These are phyloP conservation scores for Macroglossus sobrinus DNA, from an alignment of 2,113 vertebrate species.

Conservation along the genomic window DNA sequence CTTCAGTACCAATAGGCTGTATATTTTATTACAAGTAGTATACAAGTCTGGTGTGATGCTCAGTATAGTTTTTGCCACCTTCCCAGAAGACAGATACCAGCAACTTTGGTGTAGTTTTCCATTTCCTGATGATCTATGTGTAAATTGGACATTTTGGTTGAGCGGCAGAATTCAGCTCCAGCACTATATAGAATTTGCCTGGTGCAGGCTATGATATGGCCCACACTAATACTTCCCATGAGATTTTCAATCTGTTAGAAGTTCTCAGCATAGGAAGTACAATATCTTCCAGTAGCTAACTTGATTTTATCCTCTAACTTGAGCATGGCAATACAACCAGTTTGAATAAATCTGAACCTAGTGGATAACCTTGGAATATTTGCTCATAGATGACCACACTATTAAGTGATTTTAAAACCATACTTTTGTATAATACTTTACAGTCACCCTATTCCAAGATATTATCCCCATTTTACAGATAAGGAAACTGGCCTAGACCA, in stretches of 20 bases:
- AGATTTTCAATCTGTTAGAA: constrained; percentile 8
- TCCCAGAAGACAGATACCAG: neutral
- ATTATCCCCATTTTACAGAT: neutral
- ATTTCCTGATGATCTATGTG: neutral
- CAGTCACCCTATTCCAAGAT: neutral
- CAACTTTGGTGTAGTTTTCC: constrained; percentile 19
- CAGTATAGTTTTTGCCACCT: neutral
- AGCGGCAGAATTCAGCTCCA: neutral
- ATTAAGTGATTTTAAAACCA: constrained; percentile 11
- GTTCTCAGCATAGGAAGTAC: neutral
- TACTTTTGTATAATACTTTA: neutral
- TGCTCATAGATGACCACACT: neutral
- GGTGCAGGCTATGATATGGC: neutral
- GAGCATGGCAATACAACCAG: neutral
- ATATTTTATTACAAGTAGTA: constrained; percentile 5
- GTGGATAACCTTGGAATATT: neutral
- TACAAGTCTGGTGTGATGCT: neutral
- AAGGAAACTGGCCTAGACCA: neutral
- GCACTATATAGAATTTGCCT: neutral
- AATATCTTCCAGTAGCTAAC: neutral
- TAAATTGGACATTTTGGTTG: constrained; percentile 21
- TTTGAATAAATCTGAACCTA: constrained; percentile 23
- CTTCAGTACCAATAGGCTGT: neutral
- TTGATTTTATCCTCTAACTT: constrained; percentile 17
- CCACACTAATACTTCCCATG: neutral